Percentiles rank a stretch among this genome's conserved stretches.
Conservation (phyloP, 2,113 vertebrate species). For the Bothrops jararaca region DNA sequence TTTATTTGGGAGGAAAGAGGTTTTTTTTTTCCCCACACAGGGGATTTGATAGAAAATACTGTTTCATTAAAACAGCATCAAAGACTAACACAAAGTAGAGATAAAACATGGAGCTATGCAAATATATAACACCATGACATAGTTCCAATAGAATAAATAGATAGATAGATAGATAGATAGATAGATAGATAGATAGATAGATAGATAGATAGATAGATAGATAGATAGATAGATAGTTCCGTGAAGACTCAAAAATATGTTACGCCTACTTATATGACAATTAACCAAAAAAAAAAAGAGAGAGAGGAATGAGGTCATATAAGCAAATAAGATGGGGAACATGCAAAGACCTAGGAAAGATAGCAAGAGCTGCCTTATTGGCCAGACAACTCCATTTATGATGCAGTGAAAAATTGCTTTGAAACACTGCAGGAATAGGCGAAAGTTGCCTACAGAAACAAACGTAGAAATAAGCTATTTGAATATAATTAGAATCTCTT, state of each 20-base stretch:
- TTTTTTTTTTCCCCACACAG: not conserved
- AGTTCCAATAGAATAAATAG: not conserved
- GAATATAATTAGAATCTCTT: not conserved
- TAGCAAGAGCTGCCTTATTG: not conserved
- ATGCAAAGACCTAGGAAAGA: not conserved
- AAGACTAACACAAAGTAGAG: not conserved
- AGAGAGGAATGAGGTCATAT: not conserved
- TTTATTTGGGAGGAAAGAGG: not conserved
- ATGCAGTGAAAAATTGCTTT: not conserved
- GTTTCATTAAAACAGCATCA: conserved; percentile 18
- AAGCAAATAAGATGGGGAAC: not conserved
- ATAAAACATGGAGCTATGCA: not conserved
- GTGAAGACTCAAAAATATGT: not conserved
- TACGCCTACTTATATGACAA: not conserved
- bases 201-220: too few relatives aligned
- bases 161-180: not conserved
- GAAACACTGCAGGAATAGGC: not conserved
- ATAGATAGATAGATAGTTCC: too few relatives aligned
- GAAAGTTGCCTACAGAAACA: not conserved
- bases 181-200: too few relatives aligned
- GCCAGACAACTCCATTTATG: not conserved
- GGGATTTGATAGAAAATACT: conserved; percentile 23
- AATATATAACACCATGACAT: conserved; percentile 27
- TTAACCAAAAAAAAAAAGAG: not conserved
- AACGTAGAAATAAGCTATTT: not conserved